Evolutionary conservation across 2,797 vertebrate species (phyloP).

Genomic region (Denticeps clupeoides): DNA sequence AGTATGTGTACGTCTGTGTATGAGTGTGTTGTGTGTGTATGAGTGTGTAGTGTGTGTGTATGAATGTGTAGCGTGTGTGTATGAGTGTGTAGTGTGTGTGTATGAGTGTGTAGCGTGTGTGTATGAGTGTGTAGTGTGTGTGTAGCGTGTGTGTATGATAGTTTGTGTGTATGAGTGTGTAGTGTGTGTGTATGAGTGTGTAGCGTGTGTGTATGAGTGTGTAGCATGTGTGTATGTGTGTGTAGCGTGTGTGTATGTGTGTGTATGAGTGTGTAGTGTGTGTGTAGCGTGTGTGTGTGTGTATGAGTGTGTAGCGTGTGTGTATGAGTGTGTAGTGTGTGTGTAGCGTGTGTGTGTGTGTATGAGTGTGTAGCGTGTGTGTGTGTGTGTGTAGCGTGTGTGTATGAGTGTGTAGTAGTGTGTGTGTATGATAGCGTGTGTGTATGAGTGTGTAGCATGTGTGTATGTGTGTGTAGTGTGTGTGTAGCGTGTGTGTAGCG

Average conservation of each 20-base stretch:
- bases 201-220: background rate
- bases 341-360: background rate
- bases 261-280: too few species aligned
- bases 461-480: background rate
- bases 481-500: background rate
- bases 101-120: slow-evolving; percentile 75
- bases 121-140: slow-evolving; percentile 70
- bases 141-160: background rate
- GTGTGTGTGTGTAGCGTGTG: background rate
- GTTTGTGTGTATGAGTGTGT: background rate
- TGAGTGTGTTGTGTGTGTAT: background rate
- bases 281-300: slow-evolving; percentile 77
- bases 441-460: background rate
- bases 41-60: slow-evolving; percentile 1
- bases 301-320: too few species aligned
- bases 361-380: background rate
- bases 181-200: background rate
- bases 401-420: background rate
- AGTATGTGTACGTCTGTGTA: background rate
- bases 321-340: background rate
- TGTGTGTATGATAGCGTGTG: background rate
- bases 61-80: too few species aligned
- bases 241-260: too few species aligned
- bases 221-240: slow-evolving; percentile 1
- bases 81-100: too few species aligned